Evolutionary conservation across 1,140 invertebrate genomes (phyloP).

Genomic region (Tigriopus japonicus): DNA sequence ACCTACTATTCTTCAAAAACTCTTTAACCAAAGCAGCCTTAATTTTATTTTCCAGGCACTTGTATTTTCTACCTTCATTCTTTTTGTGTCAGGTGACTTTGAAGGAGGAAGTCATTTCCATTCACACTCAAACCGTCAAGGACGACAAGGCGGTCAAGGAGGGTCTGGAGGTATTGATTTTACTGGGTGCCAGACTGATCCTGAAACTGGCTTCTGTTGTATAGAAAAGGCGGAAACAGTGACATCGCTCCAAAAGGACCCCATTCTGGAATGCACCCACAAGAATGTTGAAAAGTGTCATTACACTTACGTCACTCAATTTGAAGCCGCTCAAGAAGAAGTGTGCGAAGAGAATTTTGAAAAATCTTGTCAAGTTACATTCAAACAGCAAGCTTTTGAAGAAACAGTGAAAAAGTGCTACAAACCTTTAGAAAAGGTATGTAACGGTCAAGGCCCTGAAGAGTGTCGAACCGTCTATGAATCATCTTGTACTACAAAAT

Average conservation of each 20-base stretch:
- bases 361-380: slow-evolving; percentile 11
- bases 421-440: slow-evolving; percentile 6
- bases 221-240: background rate
- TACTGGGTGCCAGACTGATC: background rate
- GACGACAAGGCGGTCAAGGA: background rate
- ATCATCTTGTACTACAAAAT: slow-evolving; percentile 12
- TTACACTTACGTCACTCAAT: slow-evolving; percentile 14
- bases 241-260: background rate
- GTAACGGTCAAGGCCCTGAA: slow-evolving; percentile 10
- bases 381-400: slow-evolving; percentile 7
- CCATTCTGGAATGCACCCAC: slow-evolving; percentile 12
- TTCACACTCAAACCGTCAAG: background rate
- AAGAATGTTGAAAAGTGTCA: slow-evolving; percentile 14
- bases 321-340: slow-evolving; percentile 12
- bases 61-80: too few relatives aligned
- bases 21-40: too few relatives aligned
- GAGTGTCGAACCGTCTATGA: slow-evolving; percentile 13
- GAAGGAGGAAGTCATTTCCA: too few relatives aligned
- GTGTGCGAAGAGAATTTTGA: slow-evolving; percentile 15
- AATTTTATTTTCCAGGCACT: too few relatives aligned
- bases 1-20: too few relatives aligned
- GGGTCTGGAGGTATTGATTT: slow-evolving; percentile 12
- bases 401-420: slow-evolving; percentile 14
- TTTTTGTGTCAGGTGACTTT: too few relatives aligned
- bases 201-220: background rate